phyloP scores from a whole-genome alignment of 2,888 invertebrate species.

The Amiota mariae region DNA sequence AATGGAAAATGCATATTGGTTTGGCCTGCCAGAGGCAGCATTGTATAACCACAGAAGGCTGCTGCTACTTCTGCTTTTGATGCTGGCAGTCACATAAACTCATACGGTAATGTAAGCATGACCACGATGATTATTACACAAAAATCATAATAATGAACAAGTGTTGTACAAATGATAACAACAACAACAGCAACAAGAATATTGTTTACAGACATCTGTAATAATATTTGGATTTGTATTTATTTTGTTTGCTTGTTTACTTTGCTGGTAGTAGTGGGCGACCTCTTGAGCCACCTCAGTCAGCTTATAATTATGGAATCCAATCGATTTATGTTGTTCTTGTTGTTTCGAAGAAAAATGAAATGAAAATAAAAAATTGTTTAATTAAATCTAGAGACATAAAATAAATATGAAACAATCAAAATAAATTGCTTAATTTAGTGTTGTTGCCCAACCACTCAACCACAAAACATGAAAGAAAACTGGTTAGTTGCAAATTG shows the following conservation, averaged over 20 bases:
- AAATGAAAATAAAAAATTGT: conserved; percentile 12
- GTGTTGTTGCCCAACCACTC: background rate
- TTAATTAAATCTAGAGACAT: conserved; percentile 9
- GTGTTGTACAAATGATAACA: background rate
- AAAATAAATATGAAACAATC: background rate
- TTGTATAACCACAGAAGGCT: background rate
- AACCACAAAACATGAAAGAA: no score
- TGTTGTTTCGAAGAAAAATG: background rate
- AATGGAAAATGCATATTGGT: no score
- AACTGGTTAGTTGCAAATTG: conserved; percentile 5
- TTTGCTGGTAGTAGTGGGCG: no score
- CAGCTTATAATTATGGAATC: conserved; percentile 13
- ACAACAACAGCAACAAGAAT: background rate
- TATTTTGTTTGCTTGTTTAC: background rate
- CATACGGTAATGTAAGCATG: conserved; percentile 17
- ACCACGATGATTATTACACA: conserved; percentile 3
- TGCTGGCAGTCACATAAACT: background rate
- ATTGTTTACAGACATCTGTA: background rate
- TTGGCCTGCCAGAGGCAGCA: no score
- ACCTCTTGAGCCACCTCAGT: background rate
- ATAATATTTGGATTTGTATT: conserved; percentile 23
- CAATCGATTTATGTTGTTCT: background rate
- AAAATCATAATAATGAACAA: conserved; percentile 10
- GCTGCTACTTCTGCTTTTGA: background rate
- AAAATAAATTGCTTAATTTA: conserved; percentile 25